Evolutionary conservation across 2,888 invertebrate species (phyloP), one percentile per base, ranked within the genome.

Genomic region (Steinernema hermaphroditum): DNA sequence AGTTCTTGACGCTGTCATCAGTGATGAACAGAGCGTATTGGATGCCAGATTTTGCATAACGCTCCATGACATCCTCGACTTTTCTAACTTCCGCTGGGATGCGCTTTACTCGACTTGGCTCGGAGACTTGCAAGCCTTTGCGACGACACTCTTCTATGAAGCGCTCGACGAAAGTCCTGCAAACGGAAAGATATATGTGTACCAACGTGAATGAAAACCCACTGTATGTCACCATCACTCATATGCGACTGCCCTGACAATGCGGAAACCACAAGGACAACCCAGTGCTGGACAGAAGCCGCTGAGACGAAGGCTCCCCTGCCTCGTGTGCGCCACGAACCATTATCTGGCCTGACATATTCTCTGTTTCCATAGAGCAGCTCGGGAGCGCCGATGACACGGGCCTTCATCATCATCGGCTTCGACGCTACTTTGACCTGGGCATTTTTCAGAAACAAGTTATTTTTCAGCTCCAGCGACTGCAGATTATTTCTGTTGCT

Each of bases 1-100:
- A n/a, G 22, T 46, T n/a, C 46, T 46, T 46, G 46, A 46, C n/a
- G 46, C 46, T 46, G 22, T 46, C 46, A n/a, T 46, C 46, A 16
- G 46, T 46, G 46, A 46, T 46, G 46, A 16, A 46, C 46, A 46
- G 16, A n/a, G 16, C 46, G 22, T 12, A 46, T 9, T 6, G 16
- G 16, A 46, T 46, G 46, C 16, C n/a, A n/a, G 4, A n/a, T n/a
- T 16, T 46, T 6, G 22, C 4, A n/a, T 16, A 46, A 4, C 16
- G 2, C 22, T 19, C 22, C 46, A 46, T 16, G 16, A 16, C 46
- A n/a, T 46, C 16, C 4, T 46, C 46, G 9, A 46, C 16, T 19
- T 19, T 6, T 4, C 4, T n/a, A n/a, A n/a, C 22, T 6, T 46
- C 46, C 46, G 46, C 8, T 46, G 9, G 46, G 4, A 46, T 6